Percentiles rank a stretch among this genome's conserved stretches.
These are phyloP conservation scores for Charadrius vociferus DNA, from an alignment of 2,113 vertebrate species.

Conservation along the genomic window DNA sequence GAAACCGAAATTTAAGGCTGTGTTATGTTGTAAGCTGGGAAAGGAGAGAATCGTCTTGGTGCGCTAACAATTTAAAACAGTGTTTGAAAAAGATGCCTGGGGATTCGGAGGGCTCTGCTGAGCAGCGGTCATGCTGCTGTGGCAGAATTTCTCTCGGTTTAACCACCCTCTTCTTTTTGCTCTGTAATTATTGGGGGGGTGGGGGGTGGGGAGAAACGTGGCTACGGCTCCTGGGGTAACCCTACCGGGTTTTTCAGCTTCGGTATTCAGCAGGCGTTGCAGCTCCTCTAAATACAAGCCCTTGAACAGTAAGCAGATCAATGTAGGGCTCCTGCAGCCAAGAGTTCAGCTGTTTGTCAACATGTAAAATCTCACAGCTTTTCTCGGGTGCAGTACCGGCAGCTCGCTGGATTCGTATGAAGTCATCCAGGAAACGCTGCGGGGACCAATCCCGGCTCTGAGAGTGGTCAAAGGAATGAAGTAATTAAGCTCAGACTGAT, in stretches of 20 bases:
- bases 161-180: background rate
- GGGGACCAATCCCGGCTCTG: background rate
- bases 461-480: background rate
- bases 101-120: constrained; percentile 19
- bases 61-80: background rate
- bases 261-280: constrained; percentile 3
- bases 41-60: background rate
- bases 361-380: background rate
- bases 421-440: background rate
- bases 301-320: background rate
- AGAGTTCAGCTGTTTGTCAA: background rate
- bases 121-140: constrained; percentile 15
- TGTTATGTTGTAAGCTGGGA: background rate
- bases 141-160: background rate
- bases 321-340: background rate
- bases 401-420: background rate
- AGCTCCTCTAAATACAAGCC: background rate
- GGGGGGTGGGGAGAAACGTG: background rate
- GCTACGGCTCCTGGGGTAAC: background rate
- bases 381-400: background rate
- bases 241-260: background rate
- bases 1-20: background rate
- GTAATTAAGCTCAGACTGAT: background rate
- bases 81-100: background rate
- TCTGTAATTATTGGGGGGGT: background rate